Evolutionary conservation across 2,888 invertebrate genomes (phyloP).

Genomic region (Cryptophagus acutangulus): DNA sequence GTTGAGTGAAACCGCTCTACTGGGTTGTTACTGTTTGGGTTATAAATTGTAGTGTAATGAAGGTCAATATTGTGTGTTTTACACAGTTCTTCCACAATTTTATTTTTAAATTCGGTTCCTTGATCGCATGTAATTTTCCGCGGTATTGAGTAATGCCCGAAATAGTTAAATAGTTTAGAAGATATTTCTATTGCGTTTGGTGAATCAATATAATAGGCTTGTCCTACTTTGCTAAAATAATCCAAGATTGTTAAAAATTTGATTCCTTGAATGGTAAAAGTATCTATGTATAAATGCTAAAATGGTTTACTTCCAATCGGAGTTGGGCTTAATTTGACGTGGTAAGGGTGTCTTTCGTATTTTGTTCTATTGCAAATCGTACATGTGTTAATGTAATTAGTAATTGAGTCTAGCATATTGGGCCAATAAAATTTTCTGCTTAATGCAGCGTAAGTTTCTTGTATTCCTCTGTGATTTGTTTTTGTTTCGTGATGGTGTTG

Average conservation of each 20-base stretch:
- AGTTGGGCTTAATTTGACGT: neutral
- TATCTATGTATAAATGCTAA: constrained; percentile 1
- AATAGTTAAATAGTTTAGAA: neutral
- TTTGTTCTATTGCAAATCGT: neutral
- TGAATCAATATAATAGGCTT: neutral
- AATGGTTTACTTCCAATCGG: constrained; percentile 1
- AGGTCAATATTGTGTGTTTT: constrained; percentile 5
- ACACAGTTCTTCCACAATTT: neutral
- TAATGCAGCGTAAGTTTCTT: too few species aligned
- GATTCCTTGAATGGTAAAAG: neutral
- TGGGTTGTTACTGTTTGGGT: constrained; percentile 1
- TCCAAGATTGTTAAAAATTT: constrained; percentile 6
- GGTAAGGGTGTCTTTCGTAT: constrained; percentile 1
- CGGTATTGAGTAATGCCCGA: neutral
- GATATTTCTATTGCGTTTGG: constrained; percentile 1
- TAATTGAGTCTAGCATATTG: too few species aligned
- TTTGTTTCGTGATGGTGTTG: too few species aligned
- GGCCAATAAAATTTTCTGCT: too few species aligned
- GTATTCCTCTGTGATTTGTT: too few species aligned
- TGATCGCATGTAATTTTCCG: constrained; percentile 1
- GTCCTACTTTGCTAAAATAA: constrained; percentile 2
- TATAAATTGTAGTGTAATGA: constrained; percentile 3
- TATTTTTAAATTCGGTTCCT: constrained; percentile 4
- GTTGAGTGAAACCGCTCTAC: constrained; percentile 5
- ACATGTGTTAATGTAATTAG: too few species aligned